phyloP scores from a whole-genome alignment of 2,113 vertebrate genomes.

The Cichladusa arquata region DNA sequence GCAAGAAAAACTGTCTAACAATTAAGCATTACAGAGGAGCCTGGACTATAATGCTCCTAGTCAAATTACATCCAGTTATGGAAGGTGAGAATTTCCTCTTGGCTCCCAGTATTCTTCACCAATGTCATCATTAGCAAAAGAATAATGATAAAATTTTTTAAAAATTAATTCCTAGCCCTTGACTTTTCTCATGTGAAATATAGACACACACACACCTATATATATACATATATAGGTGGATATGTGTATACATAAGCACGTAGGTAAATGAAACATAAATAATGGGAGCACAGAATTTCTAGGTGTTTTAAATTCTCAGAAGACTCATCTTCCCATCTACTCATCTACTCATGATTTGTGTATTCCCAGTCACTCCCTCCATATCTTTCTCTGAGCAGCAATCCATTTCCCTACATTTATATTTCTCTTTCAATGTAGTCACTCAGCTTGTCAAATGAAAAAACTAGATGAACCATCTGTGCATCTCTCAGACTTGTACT shows the following conservation, averaged over 20 bases:
- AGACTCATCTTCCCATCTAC: neutral
- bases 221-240: neutral
- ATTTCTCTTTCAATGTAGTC: neutral
- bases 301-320: neutral
- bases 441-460: neutral
- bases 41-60: neutral
- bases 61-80: neutral
- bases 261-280: neutral
- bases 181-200: neutral
- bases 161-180: neutral
- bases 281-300: neutral
- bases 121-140: neutral
- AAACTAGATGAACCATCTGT: neutral
- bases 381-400: neutral
- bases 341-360: neutral
- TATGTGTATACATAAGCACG: neutral
- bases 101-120: neutral
- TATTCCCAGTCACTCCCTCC: neutral
- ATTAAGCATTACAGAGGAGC: neutral
- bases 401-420: neutral
- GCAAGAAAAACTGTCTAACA: neutral
- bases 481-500: neutral
- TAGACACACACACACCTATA: neutral
- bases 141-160: neutral
- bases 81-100: neutral